Evolutionary conservation across 1,140 invertebrate species (phyloP).

Genomic region (Aphelinus atriplicis): DNA sequence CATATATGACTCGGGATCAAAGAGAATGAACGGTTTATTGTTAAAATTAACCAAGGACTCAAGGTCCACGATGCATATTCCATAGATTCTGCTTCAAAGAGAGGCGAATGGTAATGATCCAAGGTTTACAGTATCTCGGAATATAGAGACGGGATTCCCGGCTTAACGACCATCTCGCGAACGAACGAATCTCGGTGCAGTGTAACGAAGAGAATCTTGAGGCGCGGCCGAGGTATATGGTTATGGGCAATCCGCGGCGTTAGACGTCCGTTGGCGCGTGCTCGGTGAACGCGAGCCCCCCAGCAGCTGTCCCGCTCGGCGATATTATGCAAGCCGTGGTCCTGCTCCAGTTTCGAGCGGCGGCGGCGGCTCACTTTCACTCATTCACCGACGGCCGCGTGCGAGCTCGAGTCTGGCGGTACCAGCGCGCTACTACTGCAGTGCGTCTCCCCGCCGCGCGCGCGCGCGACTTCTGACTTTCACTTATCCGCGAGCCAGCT

Average conservation of each 20-base stretch:
- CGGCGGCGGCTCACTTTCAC: conserved; percentile 43
- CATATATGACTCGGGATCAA: too few relatives aligned
- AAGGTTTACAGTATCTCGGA: too few relatives aligned
- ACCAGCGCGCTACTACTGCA: conserved; percentile 9
- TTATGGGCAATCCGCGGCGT: not conserved
- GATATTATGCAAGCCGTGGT: conserved; percentile 41
- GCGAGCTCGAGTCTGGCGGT: conserved; percentile 12
- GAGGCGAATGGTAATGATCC: too few relatives aligned
- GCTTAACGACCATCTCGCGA: too few relatives aligned
- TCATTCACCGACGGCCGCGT: conserved; percentile 36
- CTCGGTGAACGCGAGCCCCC: too few relatives aligned
- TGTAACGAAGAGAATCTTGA: not conserved
- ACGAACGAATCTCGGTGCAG: too few relatives aligned
- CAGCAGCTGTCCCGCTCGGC: conserved; percentile 20
- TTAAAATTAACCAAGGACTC: too few relatives aligned
- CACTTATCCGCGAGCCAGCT: conserved; percentile 32
- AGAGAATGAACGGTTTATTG: too few relatives aligned
- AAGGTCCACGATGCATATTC: too few relatives aligned
- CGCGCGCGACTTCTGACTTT: conserved; percentile 34
- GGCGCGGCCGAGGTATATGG: not conserved
- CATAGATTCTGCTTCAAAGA: too few relatives aligned
- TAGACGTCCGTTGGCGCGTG: not conserved
- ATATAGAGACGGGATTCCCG: too few relatives aligned
- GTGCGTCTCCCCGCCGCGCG: conserved; percentile 11
- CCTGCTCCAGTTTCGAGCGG: conserved; percentile 44